phyloP scores from a whole-genome alignment of 1,140 invertebrate species.

The Sweltsa coloradensis region DNA sequence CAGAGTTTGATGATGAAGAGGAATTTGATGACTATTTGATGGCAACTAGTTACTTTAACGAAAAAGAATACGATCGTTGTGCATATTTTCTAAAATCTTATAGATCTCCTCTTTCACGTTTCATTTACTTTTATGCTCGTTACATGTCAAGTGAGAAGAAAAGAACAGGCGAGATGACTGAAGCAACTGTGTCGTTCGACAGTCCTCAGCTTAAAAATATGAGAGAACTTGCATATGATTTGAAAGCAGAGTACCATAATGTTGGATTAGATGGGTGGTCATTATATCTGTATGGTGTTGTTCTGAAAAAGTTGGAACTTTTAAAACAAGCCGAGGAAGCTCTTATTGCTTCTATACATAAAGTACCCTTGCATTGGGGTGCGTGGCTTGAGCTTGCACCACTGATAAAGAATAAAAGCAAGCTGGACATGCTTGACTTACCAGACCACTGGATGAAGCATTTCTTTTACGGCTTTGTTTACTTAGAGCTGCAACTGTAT shows the following conservation, averaged over 20 bases:
- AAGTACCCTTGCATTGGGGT: conserved; percentile 79
- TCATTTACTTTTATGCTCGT: conserved; percentile 71
- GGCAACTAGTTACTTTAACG: conserved; percentile 83
- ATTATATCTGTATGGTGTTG: conserved; percentile 83
- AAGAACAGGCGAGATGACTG: conserved; percentile 69
- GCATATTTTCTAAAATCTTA: conserved; percentile 70
- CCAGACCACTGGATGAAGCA: conserved; percentile 92
- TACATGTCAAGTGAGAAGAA: conserved; percentile 86
- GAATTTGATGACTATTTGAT: conserved; percentile 63
- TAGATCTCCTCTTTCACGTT: conserved; percentile 48
- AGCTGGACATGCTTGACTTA: conserved; percentile 31
- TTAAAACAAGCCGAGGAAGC: conserved; percentile 58
- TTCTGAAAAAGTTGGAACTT: conserved; percentile 78
- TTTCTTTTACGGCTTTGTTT: conserved; percentile 84
- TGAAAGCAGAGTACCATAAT: conserved; percentile 42
- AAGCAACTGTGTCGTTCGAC: conserved; percentile 56
- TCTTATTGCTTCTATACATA: conserved; percentile 62
- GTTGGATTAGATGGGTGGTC: conserved; percentile 73
- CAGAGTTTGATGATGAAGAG: conserved; percentile 31
- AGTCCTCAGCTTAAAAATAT: conserved; percentile 41
- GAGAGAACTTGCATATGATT: conserved; percentile 38
- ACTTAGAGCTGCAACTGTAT: conserved; percentile 79
- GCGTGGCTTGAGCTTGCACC: conserved; percentile 87
- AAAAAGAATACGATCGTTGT: conserved; percentile 80
- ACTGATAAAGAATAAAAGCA: conserved; percentile 66